A percentile compares a stretch with the other conserved stretches of the same genome.
These are phyloP conservation scores for Calameuta idolon DNA, from an alignment of 2,888 invertebrate species.

Conservation along the genomic window DNA sequence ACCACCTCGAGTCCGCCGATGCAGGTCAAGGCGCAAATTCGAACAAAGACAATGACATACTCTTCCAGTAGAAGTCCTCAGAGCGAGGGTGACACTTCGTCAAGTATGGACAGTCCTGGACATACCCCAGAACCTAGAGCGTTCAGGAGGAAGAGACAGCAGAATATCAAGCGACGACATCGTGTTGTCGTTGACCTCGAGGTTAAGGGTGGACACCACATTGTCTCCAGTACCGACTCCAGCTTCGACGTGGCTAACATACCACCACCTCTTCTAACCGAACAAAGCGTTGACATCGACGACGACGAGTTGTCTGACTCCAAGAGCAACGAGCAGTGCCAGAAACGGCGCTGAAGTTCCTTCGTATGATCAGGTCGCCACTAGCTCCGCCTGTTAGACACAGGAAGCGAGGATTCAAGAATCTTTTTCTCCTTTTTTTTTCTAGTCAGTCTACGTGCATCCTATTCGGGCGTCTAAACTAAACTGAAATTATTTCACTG, in stretches of 20 bases:
- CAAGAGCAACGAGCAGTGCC: constrained; percentile 25
- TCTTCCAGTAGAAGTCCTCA: constrained; percentile 60
- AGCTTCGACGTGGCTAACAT: constrained; percentile 81
- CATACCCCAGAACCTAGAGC: constrained; percentile 62
- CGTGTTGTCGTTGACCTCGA: constrained; percentile 64
- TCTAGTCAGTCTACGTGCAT: no score
- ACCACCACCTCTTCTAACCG: constrained; percentile 82
- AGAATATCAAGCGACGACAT: constrained; percentile 59
- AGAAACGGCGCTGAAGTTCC: not conserved
- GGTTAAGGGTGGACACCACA: constrained; percentile 64
- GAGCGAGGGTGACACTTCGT: constrained; percentile 65
- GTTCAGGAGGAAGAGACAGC: constrained; percentile 61
- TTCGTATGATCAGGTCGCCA: no score
- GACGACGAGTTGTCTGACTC: constrained; percentile 64
- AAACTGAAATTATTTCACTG: no score
- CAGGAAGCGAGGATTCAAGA: no score
- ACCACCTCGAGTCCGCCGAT: constrained; percentile 68
- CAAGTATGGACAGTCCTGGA: constrained; percentile 65
- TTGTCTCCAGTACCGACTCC: constrained; percentile 74
- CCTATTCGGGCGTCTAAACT: no score
- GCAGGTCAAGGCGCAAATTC: constrained; percentile 61
- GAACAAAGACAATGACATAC: constrained; percentile 63
- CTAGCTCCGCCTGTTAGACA: no score
- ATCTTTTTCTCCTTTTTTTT: no score
- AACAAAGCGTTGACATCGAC: constrained; percentile 68